These are phyloP conservation scores for Coilia nasus DNA, from an alignment of 2,797 vertebrate species.

Conservation along the genomic window DNA sequence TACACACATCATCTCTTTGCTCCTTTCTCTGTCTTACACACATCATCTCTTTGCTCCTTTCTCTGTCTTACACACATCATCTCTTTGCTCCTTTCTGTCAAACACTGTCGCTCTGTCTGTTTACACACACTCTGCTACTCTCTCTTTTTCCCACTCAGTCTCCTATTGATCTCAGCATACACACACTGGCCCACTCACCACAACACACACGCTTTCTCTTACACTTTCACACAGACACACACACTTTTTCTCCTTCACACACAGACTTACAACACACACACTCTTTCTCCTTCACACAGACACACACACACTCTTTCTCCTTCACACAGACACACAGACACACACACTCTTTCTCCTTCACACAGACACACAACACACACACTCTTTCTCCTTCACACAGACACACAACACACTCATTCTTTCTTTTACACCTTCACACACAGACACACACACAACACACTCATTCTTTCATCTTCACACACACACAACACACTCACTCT, in stretches of 20 bases:
- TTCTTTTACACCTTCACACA: neutral
- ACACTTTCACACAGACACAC: neutral
- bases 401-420: neutral
- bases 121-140: neutral
- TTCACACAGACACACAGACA: no score
- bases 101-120: no score
- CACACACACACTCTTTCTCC: neutral
- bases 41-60: neutral
- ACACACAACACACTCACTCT: no score
- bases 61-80: neutral
- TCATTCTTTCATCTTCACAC: neutral
- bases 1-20: neutral
- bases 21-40: neutral
- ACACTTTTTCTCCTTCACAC: neutral
- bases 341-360: no score
- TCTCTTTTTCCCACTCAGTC: neutral
- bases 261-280: neutral
- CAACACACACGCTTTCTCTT: no score
- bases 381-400: neutral
- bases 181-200: neutral
- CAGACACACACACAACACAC: neutral
- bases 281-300: neutral
- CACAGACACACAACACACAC: neutral
- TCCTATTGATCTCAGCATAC: neutral
- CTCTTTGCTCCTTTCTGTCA: neutral